Base-by-base conservation (phyloP, 2,113 vertebrate genomes). In the Etheostoma cragini region DNA sequence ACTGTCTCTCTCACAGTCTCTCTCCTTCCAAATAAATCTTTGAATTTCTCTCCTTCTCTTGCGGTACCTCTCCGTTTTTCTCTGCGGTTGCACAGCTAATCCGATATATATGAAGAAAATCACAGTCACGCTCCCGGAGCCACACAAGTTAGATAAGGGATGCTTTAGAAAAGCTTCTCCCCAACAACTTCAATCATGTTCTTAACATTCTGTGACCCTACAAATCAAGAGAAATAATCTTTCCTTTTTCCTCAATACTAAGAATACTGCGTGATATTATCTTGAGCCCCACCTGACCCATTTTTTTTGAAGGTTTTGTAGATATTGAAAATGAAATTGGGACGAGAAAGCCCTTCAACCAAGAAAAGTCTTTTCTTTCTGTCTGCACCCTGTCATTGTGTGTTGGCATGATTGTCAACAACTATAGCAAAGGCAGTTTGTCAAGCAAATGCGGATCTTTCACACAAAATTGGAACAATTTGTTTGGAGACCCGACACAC, bases 41-140 rank as follows among this genome's bases (percentile, higher is more conserved):
- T 66, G 50, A 49, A 22, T 72, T 56, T 61, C 30, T 56, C 58
- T 30, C 47, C 8, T 49, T n/a, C 54, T 61, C 45, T 63, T 14
- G 26, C 73, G 19, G 54, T 19, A 17, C 17, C 60, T 26, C 19
- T 5, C 19, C 24, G 1, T 26, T 30, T 52, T 26, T 76, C 70
- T 68, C 13, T 22, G 21, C 33, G 47, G 61, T 61, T 22, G 42
- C 22, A 19, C 62, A 13, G 11, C 15, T 76, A 82, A 82, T 82
- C 72, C 42, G 6, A 80, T 84, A 82, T 78, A 38, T 77, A 49
- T 78, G 66, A 64, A 72, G 38, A 82, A 83, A 76, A 47, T 46
- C 49, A 12, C 63, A 47, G 49, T 17, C 38, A 19, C 45, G 1
- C 65, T 69, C 71, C 49, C 54, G 17, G 56, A 74, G 65, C 64